These are phyloP conservation scores for Aselliscus stoliczkanus DNA, from an alignment of 2,797 vertebrate species.

Conservation along the genomic window DNA sequence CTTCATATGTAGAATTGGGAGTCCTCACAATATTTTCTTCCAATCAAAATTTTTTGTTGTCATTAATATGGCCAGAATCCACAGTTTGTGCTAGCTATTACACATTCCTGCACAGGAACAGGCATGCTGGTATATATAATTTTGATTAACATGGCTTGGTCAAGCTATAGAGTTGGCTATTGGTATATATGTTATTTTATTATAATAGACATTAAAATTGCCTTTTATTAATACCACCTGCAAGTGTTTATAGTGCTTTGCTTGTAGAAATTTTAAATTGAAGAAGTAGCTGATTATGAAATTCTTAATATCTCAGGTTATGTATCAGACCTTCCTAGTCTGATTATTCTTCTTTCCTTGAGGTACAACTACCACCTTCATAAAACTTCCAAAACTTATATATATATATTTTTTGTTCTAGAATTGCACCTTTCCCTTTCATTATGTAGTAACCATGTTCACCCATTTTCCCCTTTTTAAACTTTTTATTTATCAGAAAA, in stretches of 20 bases:
- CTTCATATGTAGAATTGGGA: background rate
- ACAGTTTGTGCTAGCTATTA: background rate
- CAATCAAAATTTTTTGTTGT: background rate
- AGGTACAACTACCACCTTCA: background rate
- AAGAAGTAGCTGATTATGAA: too few species aligned
- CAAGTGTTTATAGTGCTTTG: too few species aligned
- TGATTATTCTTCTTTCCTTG: background rate
- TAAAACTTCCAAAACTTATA: background rate
- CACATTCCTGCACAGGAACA: background rate
- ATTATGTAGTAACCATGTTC: background rate
- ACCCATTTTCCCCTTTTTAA: fast-evolving
- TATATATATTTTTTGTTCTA: background rate
- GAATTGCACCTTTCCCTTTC: background rate
- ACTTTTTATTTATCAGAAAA: background rate
- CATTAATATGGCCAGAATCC: background rate
- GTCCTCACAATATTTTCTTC: background rate
- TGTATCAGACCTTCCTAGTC: background rate
- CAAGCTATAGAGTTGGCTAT: background rate
- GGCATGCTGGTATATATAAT: background rate
- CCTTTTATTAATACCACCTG: background rate
- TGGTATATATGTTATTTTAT: background rate
- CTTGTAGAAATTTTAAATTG: too few species aligned
- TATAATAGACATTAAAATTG: background rate
- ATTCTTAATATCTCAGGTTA: background rate
- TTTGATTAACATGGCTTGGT: background rate